phyloP scores from a whole-genome alignment of 1,140 invertebrate species.

The Pseudomyrmex pallidus region DNA sequence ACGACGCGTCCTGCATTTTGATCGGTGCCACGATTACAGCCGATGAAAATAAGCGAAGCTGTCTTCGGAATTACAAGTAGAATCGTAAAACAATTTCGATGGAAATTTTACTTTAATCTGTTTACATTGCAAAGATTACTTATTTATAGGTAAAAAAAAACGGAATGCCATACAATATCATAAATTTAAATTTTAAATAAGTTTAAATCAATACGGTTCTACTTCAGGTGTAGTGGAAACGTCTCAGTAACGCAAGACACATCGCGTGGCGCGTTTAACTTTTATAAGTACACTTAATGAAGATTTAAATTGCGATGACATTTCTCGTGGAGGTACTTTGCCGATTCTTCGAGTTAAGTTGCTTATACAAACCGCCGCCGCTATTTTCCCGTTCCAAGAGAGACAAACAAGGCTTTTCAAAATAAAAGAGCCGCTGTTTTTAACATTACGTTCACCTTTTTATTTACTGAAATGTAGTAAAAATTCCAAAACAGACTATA shows the following conservation, averaged over 20 bases:
- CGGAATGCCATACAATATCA: background rate
- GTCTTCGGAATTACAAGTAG: background rate
- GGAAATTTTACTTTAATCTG: background rate
- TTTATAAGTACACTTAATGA: constrained; percentile 20
- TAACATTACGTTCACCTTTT: no score
- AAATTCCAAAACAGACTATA: no score
- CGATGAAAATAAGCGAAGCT: background rate
- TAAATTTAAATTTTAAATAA: constrained; percentile 26
- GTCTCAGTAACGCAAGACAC: no score
- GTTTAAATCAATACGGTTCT: background rate
- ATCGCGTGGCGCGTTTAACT: background rate
- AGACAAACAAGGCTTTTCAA: no score
- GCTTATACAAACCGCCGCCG: no score
- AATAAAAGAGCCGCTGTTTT: no score
- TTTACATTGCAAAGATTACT: background rate
- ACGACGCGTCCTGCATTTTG: background rate
- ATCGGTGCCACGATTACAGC: background rate
- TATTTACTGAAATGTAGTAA: no score
- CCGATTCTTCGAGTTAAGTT: no score
- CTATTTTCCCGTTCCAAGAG: no score
- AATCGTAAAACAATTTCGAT: background rate
- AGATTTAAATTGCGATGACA: background rate
- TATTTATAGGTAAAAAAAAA: no score
- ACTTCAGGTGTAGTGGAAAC: no score
- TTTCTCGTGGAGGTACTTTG: no score